Conservation (phyloP, 2,797 vertebrate genomes). For the Coendou prehensilis region DNA sequence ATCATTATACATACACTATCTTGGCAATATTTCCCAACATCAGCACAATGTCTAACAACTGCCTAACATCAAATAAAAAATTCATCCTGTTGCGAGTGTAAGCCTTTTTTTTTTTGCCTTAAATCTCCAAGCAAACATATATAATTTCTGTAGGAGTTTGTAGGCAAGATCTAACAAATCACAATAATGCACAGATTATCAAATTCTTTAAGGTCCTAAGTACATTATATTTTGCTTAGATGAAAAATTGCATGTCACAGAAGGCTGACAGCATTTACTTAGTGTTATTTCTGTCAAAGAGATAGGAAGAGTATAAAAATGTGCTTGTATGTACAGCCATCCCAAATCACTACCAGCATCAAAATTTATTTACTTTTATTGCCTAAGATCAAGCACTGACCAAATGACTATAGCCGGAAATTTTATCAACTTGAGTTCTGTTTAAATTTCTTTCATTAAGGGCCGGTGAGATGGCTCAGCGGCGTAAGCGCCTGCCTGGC, state of each 20-base stretch:
- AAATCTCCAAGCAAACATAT: slow-evolving; percentile 68
- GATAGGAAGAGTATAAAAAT: slow-evolving; percentile 33
- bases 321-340: slow-evolving; percentile 1
- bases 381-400: not conserved
- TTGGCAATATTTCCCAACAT: slow-evolving; percentile 35
- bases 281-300: slow-evolving; percentile 70
- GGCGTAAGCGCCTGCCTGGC: too few species aligned
- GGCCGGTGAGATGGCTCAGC: too few species aligned
- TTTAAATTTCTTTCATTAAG: slow-evolving; percentile 62
- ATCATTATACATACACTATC: slow-evolving; percentile 24
- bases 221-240: slow-evolving; percentile 61
- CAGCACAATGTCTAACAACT: slow-evolving; percentile 41
- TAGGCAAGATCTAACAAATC: slow-evolving; percentile 66
- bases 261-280: slow-evolving; percentile 73
- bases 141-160: slow-evolving; percentile 71
- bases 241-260: slow-evolving; percentile 62
- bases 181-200: slow-evolving; percentile 67
- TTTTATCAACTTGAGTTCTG: slow-evolving; percentile 4
- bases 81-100: slow-evolving; percentile 17
- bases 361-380: not conserved
- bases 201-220: slow-evolving; percentile 70
- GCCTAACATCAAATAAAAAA: slow-evolving; percentile 70
- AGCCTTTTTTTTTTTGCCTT: slow-evolving; percentile 53
- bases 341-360: not conserved
- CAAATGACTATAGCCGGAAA: not conserved